These are phyloP conservation scores for Pseudochromis fuscus DNA, from an alignment of 2,797 vertebrate genomes.

Conservation along the genomic window DNA sequence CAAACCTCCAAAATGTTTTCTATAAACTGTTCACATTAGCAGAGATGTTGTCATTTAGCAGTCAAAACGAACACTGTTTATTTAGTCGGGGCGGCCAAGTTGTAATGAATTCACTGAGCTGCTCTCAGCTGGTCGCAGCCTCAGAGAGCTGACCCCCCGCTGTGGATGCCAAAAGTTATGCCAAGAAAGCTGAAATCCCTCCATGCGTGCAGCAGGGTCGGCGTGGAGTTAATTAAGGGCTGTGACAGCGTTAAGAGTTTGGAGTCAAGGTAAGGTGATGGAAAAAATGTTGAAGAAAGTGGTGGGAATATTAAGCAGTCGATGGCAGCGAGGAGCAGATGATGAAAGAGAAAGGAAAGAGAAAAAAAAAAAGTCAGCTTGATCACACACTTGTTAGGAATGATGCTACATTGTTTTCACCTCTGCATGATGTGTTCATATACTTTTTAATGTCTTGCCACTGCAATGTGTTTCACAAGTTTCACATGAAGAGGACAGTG, in stretches of 20 bases:
- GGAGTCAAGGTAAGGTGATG: constrained; percentile 57
- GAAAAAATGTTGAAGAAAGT: constrained; percentile 43
- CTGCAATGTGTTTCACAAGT: constrained; percentile 44
- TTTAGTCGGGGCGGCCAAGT: not conserved
- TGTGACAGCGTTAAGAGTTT: constrained; percentile 48
- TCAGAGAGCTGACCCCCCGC: constrained; percentile 32
- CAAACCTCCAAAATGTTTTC: not conserved
- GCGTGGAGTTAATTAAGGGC: constrained; percentile 45
- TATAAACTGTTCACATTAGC: not conserved
- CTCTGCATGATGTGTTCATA: constrained; percentile 74
- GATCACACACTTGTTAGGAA: constrained; percentile 26
- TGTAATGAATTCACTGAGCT: constrained; percentile 1
- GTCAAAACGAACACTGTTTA: not conserved
- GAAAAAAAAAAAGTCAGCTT: not conserved
- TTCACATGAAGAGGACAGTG: constrained; percentile 35
- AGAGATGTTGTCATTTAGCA: not conserved
- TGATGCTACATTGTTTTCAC: constrained; percentile 54
- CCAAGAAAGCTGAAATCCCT: constrained; percentile 44
- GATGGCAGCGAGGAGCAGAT: constrained; percentile 43
- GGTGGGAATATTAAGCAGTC: constrained; percentile 59
- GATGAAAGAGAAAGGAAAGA: constrained; percentile 57
- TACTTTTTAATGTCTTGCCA: constrained; percentile 61
- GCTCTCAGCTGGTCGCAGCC: constrained; percentile 13
- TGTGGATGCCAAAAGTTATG: constrained; percentile 22
- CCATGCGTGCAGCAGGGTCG: constrained; percentile 11